Base-by-base conservation (phyloP, 2,888 invertebrate species). In the Neoitamus cyanurus region DNA sequence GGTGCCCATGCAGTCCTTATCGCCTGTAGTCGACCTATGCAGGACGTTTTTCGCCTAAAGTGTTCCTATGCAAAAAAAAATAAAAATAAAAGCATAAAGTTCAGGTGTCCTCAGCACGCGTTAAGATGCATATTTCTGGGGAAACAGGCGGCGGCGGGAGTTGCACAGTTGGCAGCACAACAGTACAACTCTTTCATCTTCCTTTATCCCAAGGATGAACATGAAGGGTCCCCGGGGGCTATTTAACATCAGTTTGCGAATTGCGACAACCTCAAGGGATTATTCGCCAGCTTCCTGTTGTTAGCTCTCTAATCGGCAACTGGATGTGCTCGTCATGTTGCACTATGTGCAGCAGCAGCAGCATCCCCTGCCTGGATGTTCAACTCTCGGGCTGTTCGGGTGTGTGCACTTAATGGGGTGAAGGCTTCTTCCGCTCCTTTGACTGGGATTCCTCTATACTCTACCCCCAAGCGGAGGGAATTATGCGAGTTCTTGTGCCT, bases 191-290 rank as follows among this genome's bases (percentile, higher is more conserved):
- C 75, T 42, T 75, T 75, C 42, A 75, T 75, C 42, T 42, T 75
- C 58, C 58, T 58, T 58, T 25, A 73, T 42, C 15, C 42, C 75
- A 25, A 28, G 75, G 75, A 75, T 75, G 28, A 75, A 75, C 75
- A 42, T 37, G 75, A 42, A 75, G 48, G 48, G 31, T 48, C 78
- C 78, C 78, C 48, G 34, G 13, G 48, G 58, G 78, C 78, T 78
- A 48, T 78, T 78, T 78, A 78, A 78, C 78, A 48, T 78, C 78
- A 78, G 78, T 78, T 78, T 78, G 78, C 30, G 69, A 69, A 69
- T 42, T 42, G 42, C 75, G 75, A 75, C 75, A 75, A 75, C 75
- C 75, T 75, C 75, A 75, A 75, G 75, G 75, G 75, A 75, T 75
- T 75, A 75, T 75, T 75, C 42, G 75, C 75, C 42, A 75, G 75